phyloP scores from a whole-genome alignment of 2,797 vertebrate genomes.

The Hapalemur alaotrensis region DNA sequence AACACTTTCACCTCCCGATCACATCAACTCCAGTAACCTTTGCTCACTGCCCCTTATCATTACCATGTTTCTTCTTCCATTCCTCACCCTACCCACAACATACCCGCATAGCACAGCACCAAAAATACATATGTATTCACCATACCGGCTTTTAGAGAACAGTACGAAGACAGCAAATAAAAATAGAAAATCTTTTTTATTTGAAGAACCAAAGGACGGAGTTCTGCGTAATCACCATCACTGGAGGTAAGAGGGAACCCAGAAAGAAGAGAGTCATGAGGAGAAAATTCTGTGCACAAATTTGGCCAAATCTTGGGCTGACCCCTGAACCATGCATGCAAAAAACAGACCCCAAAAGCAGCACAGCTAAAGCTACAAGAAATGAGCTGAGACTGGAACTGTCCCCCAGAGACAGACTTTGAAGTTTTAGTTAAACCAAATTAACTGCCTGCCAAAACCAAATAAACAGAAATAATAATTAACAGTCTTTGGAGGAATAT shows the following conservation, averaged over 20 bases:
- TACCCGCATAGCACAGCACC: background rate
- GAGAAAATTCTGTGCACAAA: background rate
- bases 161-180: background rate
- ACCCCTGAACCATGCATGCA: background rate
- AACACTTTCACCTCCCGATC: background rate
- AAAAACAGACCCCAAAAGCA: background rate
- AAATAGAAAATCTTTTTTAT: background rate
- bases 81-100: background rate
- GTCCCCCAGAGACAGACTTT: background rate
- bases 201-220: background rate
- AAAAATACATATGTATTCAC: background rate
- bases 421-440: background rate
- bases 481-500: background rate
- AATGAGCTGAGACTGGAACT: background rate
- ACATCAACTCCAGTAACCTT: background rate
- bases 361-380: background rate
- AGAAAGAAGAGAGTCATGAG: background rate
- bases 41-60: background rate
- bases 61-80: background rate
- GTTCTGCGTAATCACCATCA: background rate
- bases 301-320: background rate
- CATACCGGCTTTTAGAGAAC: background rate
- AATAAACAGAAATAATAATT: background rate
- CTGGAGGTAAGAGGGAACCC: background rate
- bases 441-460: background rate